Base-by-base conservation (phyloP, 2,888 invertebrate species). In the Colletes collaris region DNA sequence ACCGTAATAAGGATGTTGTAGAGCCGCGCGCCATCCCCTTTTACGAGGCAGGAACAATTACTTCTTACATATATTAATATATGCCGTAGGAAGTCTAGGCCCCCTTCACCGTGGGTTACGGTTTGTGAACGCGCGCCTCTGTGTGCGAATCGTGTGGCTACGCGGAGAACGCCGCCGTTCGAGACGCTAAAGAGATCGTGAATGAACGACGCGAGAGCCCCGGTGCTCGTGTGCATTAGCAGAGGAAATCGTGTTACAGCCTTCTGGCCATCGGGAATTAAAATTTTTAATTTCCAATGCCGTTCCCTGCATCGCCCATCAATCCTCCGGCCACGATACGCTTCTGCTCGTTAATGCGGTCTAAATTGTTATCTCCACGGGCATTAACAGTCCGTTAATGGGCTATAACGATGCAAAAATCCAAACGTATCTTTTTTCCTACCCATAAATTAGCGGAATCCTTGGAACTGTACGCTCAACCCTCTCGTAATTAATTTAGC, bases 1-100 rank as follows among this genome's bases (percentile, higher is more conserved):
- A 59, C 68, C 60, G 80, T 84, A 88, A 89, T 86, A 82, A 87
- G 87, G 83, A 88, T 82, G 82, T 85, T 82, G 72, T 81, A 56
- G 73, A 27, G 60, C 67, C 68, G 27, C 55, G 53, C 68, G 65
- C 52, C 65, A 71, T 56, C 46, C 68, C 78, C 60, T 52, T 75
- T 50, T 46, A 49, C 66, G 71, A 74, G 50, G 40, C 71, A 73
- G 55, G 53, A 79, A 79, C 74, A 86, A 86, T 85, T 77, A 78
- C 44, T 82, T 62, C 79, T 82, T 80, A 55, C 78, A 58, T 69
- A 59, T 68, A 81, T 86, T 79, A 85, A 86, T 81, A 53, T 56
- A 64, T 67, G 50, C 77, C 13, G 60, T 71, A 76, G 76, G 75
- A 86, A 83, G 73, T 49, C 58, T 66, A 67, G 59, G 70, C 68